A percentile compares a stretch with the other conserved stretches of the same genome.
Conservation (phyloP, 2,113 vertebrate genomes). For the Accipiter cooperii region DNA sequence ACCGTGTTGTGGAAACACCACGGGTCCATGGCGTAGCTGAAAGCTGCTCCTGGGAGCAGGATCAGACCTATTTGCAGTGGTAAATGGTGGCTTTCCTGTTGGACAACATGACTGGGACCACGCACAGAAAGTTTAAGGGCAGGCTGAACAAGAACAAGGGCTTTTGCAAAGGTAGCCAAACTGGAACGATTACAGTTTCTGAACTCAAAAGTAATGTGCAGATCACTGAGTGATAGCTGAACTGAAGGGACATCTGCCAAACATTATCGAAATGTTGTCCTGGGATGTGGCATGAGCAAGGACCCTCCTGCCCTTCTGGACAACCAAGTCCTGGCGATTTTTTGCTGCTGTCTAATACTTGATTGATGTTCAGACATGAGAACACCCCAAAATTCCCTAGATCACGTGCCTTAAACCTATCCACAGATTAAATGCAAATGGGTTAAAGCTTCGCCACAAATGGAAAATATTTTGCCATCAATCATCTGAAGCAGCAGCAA, state of each 20-base stretch:
- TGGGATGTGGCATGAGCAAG: neutral
- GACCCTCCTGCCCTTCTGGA: neutral
- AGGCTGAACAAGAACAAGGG: neutral
- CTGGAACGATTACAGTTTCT: neutral
- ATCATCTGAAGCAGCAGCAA: neutral
- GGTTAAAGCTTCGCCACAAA: neutral
- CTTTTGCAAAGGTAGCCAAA: neutral
- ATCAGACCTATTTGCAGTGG: neutral
- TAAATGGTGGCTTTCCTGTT: neutral
- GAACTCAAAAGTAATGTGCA: neutral
- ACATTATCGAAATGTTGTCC: neutral
- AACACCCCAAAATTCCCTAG: neutral
- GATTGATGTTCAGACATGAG: neutral
- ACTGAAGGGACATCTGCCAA: neutral
- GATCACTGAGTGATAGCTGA: neutral
- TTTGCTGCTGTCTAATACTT: neutral
- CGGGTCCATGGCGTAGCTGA: fast-evolving
- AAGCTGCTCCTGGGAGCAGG: neutral
- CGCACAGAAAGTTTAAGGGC: fast-evolving
- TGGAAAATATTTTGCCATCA: neutral
- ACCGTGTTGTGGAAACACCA: fast-evolving
- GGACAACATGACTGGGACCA: neutral
- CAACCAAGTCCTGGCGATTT: neutral
- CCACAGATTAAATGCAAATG: neutral
- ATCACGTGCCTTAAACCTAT: neutral